Conservation (phyloP, 2,113 vertebrate species). For the Cyanocitta stelleri region DNA sequence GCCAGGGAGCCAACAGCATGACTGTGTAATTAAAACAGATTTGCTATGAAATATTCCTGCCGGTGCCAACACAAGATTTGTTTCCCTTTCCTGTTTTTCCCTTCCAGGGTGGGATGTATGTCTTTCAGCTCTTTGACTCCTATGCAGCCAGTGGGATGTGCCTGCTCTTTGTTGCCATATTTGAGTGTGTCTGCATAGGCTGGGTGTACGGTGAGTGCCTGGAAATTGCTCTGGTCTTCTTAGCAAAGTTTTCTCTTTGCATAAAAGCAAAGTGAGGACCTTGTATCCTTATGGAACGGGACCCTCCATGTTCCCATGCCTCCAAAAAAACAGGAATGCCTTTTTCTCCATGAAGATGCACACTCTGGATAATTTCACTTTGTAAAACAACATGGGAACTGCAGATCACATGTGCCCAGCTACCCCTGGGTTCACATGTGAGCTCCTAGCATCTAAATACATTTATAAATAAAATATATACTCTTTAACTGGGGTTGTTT, state of each 20-base stretch:
- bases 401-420: background rate
- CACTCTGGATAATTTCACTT: background rate
- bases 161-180: slow-evolving; percentile 96
- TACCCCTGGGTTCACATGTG: rapidly evolving
- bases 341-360: background rate
- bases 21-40: background rate
- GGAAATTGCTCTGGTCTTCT: background rate
- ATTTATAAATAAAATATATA: background rate
- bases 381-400: background rate
- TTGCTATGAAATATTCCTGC: background rate
- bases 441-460: background rate
- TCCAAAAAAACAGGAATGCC: background rate
- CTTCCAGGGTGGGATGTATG: slow-evolving; percentile 93
- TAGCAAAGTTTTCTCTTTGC: background rate
- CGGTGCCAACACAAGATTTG: background rate
- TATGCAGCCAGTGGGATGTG: slow-evolving; percentile 98
- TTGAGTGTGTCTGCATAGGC: slow-evolving; percentile 95
- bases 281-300: background rate
- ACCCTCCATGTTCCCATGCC: background rate
- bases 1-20: background rate
- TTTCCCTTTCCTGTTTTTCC: background rate
- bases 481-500: background rate
- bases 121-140: slow-evolving; percentile 96
- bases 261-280: background rate
- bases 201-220: slow-evolving; percentile 93